Base-by-base conservation (phyloP, 2,888 invertebrate species). In the Yponomeuta cagnagella region DNA sequence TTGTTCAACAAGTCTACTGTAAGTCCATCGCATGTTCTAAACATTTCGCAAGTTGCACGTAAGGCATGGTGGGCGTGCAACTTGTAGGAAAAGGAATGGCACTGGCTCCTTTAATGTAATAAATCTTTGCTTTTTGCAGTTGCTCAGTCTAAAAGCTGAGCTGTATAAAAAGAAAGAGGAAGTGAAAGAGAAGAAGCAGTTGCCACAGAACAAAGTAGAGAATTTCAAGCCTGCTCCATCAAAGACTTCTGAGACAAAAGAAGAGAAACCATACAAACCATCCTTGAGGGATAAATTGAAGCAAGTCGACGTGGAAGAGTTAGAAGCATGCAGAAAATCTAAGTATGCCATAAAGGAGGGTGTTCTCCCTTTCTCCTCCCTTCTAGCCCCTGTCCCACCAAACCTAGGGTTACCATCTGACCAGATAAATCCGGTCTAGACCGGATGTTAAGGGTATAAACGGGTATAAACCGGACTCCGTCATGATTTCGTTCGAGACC, bases 111-210 rank as follows among this genome's bases (percentile, higher is more conserved):
- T 8, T 8, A 43, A 43, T 43, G 43, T 37, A 37, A 37, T 4
- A 8, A 43, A 43, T 43, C 43, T 43, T 43, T 43, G 5, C 43
- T 31, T 31, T 10, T 81, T 80, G 33, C 81, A 95, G 93, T 82
- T 97, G 70, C 87, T 97, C n/a, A 96, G 96, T 79, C 90, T 98
- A 73, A 98, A 98, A 90, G 98, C 98, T 0, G 98, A 98, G 87
- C 91, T 98, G 23, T 84, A 96, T 68, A 94, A 96, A 74, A 98
- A 98, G 85, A 96, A 97, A 86, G 95, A 96, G 77, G 97, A 98
- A 87, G 95, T 97, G 1, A 90, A 93, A 72, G 94, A 94, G 79
- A 94, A 94, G 8, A 96, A 95, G 79, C 87, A 89, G 37, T 79
- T 89, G 1, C 91, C 93, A 2, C 86, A 90, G 71, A 83, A 93